Evolutionary conservation across 2,797 vertebrate species (phyloP).

Genomic region (Muscicapa striata): DNA sequence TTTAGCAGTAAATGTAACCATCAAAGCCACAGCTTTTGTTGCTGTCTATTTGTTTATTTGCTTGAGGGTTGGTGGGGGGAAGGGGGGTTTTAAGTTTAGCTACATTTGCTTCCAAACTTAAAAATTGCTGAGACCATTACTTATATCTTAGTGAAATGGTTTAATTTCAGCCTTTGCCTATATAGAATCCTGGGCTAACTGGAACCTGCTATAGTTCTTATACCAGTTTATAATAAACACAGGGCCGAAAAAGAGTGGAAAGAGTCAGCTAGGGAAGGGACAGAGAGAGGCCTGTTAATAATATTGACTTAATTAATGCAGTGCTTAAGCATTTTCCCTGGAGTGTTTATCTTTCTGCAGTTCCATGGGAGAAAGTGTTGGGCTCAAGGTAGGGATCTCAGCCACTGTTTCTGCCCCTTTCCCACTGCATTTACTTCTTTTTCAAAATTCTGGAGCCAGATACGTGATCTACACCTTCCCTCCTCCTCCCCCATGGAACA

Average conservation of each 20-base stretch:
- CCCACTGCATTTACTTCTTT: neutral
- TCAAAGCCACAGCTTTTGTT: neutral
- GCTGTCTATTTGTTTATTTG: neutral
- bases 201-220: neutral
- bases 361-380: neutral
- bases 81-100: neutral
- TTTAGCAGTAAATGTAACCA: neutral
- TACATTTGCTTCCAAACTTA: neutral
- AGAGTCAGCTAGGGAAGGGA: neutral
- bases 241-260: neutral
- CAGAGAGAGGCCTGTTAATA: neutral
- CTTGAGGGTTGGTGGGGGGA: neutral
- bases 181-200: neutral
- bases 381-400: neutral
- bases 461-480: neutral
- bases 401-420: fast-evolving
- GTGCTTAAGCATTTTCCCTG: neutral
- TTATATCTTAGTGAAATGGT: neutral
- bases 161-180: neutral
- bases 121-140: neutral
- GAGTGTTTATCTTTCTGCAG: neutral
- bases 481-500: neutral
- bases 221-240: neutral
- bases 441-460: neutral
- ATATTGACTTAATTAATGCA: neutral